Evolutionary conservation across 64 coral and sea anemone genomes (phyloP).

Genomic region (Actinia equina): DNA sequence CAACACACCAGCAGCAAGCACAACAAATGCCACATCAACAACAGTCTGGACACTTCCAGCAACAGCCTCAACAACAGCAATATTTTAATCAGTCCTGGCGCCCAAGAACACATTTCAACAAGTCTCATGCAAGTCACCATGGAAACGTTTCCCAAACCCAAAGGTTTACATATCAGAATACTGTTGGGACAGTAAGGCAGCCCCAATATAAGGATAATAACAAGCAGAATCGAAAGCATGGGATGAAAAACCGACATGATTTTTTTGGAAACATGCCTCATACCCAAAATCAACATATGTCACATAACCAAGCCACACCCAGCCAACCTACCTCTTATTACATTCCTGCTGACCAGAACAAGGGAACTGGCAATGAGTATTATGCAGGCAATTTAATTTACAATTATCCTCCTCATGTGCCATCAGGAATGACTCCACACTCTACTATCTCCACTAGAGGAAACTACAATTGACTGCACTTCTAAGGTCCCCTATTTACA

Average conservation of each 20-base stretch:
- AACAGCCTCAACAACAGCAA: neutral
- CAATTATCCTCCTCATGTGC: slow-evolving; percentile 12
- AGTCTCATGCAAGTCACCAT: neutral
- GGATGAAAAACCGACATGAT: neutral
- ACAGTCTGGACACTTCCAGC: slow-evolving; percentile 29
- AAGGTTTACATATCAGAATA: neutral
- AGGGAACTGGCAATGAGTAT: neutral
- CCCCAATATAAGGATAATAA: neutral
- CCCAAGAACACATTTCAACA: neutral
- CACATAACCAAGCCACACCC: neutral
- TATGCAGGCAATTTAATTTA: neutral
- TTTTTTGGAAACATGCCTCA: neutral
- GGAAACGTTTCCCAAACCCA: neutral
- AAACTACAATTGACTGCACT: neutral
- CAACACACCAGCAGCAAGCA: slow-evolving; percentile 29
- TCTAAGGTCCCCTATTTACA: neutral
- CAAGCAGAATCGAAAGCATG: slow-evolving; percentile 20
- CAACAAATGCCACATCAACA: slow-evolving; percentile 27
- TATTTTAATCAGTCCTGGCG: slow-evolving; percentile 9
- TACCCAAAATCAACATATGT: neutral
- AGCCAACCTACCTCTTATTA: neutral
- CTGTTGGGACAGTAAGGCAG: neutral
- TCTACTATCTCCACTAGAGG: slow-evolving; percentile 10
- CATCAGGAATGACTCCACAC: slow-evolving; percentile 23
- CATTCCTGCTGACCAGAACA: neutral